These are phyloP conservation scores for Geotria australis DNA, from an alignment of 2,797 vertebrate genomes.

Conservation along the genomic window DNA sequence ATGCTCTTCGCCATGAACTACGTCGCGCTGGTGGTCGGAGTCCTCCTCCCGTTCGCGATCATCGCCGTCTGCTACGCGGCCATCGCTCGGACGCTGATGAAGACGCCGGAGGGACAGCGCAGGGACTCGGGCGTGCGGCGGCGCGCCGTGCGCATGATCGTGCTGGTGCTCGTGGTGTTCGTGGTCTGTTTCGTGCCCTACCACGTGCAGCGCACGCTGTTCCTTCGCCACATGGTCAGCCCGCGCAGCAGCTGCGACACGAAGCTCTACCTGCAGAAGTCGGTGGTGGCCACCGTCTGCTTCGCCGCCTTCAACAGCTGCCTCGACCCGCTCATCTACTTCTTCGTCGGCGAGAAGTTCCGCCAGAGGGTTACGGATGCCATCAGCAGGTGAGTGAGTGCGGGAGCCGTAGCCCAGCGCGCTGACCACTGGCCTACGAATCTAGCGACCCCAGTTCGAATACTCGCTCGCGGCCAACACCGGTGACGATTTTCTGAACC, in stretches of 20 bases:
- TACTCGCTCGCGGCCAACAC: too few species aligned
- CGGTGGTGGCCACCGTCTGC: conserved; percentile 45
- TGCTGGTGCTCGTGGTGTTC: conserved; percentile 47
- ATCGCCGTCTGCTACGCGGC: conserved; percentile 52
- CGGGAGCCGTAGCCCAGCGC: too few species aligned
- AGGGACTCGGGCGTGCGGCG: conserved; percentile 16
- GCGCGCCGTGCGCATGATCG: conserved; percentile 55
- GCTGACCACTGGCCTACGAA: too few species aligned
- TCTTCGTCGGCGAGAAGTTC: conserved; percentile 67
- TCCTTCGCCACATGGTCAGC: conserved; percentile 20
- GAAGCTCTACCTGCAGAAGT: conserved; percentile 35
- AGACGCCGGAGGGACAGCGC: conserved; percentile 10
- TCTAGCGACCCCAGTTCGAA: too few species aligned
- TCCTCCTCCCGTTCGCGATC: conserved; percentile 37
- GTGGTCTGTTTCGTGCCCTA: conserved; percentile 62
- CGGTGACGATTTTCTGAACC: too few species aligned
- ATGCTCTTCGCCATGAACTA: conserved; percentile 28
- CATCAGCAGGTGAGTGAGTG: conserved; percentile 4
- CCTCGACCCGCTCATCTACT: conserved; percentile 72
- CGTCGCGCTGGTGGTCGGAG: conserved; percentile 36
- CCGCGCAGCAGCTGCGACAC: conserved; percentile 11
- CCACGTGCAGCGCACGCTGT: conserved; percentile 49
- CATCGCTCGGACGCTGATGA: conserved; percentile 34
- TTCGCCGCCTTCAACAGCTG: conserved; percentile 65
- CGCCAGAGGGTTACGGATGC: conserved; percentile 32